A percentile compares a stretch with the other conserved stretches of the same genome.
Conservation (phyloP, 2,797 vertebrate genomes). For the Xenentodon cancila region DNA sequence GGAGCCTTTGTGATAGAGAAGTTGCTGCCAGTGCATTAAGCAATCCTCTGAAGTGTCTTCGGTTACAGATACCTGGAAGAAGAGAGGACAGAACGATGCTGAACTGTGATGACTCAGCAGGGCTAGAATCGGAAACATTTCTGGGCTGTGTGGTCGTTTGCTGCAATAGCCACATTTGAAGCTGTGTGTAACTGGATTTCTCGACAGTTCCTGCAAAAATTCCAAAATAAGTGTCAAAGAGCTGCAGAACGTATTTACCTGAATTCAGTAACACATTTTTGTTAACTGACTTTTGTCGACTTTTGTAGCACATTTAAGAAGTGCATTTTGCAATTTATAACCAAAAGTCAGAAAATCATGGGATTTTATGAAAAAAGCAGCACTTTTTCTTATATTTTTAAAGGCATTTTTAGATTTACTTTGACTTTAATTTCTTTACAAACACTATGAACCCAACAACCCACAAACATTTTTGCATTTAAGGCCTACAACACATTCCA, state of each 20-base stretch:
- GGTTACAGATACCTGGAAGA: conserved; percentile 51
- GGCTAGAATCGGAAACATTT: conserved; percentile 10
- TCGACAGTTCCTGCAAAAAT: not conserved
- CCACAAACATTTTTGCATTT: too few relatives aligned
- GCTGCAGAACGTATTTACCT: not conserved
- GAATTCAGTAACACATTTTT: not conserved
- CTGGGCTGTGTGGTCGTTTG: conserved; percentile 2
- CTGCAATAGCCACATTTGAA: not conserved
- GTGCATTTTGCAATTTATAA: too few relatives aligned
- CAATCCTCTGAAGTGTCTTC: conserved; percentile 56
- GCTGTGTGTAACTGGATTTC: not conserved
- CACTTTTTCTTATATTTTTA: too few relatives aligned
- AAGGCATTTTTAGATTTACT: too few relatives aligned
- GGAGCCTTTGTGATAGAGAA: conserved; percentile 28
- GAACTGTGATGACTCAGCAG: conserved; percentile 54
- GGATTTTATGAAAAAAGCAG: too few relatives aligned
- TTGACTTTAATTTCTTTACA: too few relatives aligned
- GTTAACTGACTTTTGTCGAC: too few relatives aligned
- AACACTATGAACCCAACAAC: too few relatives aligned
- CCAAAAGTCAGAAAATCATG: too few relatives aligned
- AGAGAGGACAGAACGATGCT: conserved; percentile 33
- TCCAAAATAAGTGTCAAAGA: not conserved
- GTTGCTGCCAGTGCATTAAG: conserved; percentile 58
- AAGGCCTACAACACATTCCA: too few relatives aligned
- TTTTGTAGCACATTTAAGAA: too few relatives aligned